phyloP scores from a whole-genome alignment of 2,888 invertebrate species.

The Chrysolina oricalcia region DNA sequence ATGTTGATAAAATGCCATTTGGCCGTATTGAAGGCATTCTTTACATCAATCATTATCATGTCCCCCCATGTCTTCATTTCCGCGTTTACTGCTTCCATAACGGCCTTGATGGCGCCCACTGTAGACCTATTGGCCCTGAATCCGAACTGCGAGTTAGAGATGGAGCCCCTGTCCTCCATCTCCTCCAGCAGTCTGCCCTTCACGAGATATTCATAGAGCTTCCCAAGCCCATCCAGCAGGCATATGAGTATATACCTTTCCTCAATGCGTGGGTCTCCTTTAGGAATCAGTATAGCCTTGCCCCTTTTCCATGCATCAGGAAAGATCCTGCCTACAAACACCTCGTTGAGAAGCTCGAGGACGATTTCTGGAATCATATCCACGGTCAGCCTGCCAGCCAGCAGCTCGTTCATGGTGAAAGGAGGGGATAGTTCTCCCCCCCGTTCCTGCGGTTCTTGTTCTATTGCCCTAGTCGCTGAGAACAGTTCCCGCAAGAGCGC shows the following conservation, averaged over 20 bases:
- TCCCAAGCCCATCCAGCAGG: neutral
- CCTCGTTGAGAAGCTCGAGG: neutral
- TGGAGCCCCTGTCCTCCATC: neutral
- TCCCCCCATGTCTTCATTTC: slow-evolving; percentile 11
- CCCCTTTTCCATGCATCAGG: neutral
- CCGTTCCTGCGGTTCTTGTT: neutral
- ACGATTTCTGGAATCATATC: neutral
- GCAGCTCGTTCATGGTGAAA: neutral
- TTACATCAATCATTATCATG: slow-evolving; percentile 23
- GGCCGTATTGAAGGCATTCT: slow-evolving; percentile 30
- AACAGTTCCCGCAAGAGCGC: neutral
- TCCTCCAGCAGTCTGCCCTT: neutral
- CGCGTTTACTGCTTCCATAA: slow-evolving; percentile 1
- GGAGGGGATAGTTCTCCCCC: neutral
- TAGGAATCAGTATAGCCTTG: neutral
- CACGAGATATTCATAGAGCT: neutral
- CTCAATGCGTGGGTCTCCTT: neutral
- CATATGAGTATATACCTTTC: neutral
- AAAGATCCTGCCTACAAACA: neutral
- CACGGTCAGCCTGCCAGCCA: neutral
- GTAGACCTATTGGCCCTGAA: slow-evolving; percentile 29
- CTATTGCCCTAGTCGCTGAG: neutral
- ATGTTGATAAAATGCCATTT: slow-evolving; percentile 21
- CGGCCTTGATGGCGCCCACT: slow-evolving; percentile 25
- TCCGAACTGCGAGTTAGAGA: slow-evolving; percentile 26